Percentiles rank a stretch among this genome's conserved stretches.
These are phyloP conservation scores for Ctenodactylus gundi DNA, from an alignment of 2,113 vertebrate species.

Conservation along the genomic window DNA sequence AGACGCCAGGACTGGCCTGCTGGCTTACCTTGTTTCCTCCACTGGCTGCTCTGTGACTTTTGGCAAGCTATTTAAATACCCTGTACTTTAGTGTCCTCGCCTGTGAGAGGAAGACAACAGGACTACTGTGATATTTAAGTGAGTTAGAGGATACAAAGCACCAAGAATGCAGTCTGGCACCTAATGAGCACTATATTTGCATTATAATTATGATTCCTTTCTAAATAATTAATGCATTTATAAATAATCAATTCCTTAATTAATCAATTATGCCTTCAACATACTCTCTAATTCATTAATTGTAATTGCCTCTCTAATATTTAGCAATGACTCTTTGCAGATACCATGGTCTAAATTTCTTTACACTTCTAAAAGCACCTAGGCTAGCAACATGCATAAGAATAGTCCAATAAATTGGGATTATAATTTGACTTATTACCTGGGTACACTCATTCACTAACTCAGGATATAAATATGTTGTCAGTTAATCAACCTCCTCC, in stretches of 20 bases:
- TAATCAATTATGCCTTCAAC: too few species aligned
- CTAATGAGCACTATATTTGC: background rate
- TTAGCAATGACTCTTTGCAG: background rate
- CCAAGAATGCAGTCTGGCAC: too few species aligned
- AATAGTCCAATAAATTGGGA: background rate
- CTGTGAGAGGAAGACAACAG: background rate
- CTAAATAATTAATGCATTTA: background rate
- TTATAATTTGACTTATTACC: background rate
- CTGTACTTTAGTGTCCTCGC: background rate
- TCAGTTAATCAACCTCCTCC: background rate
- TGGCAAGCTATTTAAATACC: background rate
- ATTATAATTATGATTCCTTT: background rate
- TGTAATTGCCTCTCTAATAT: background rate
- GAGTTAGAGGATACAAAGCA: background rate
- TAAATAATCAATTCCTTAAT: too few species aligned
- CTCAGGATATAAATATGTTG: background rate
- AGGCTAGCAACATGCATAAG: accelerated
- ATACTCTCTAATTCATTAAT: background rate
- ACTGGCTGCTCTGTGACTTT: background rate
- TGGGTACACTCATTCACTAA: background rate
- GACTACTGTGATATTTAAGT: background rate
- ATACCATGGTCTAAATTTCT: background rate
- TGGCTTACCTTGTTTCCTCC: background rate
- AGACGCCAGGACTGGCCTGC: accelerated
- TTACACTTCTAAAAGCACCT: background rate